Evolutionary conservation across 1,140 invertebrate genomes (phyloP).

Genomic region (Hydropsyche tenuis): DNA sequence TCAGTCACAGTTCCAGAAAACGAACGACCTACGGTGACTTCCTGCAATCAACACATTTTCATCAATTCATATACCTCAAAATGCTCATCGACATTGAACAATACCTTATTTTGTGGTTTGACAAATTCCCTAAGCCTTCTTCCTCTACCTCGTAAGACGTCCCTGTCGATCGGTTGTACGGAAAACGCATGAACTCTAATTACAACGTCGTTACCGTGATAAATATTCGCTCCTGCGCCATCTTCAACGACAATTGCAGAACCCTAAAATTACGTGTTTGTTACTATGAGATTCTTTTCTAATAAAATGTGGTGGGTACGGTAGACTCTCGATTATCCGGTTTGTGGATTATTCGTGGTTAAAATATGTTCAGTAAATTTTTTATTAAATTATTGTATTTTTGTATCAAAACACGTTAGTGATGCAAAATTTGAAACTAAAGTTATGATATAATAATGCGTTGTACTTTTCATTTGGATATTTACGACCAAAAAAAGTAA

Average conservation of each 20-base stretch:
- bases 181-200: constrained; percentile 59
- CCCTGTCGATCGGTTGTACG: constrained; percentile 54
- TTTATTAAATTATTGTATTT: too few relatives aligned
- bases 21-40: constrained; percentile 46
- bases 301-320: too few relatives aligned
- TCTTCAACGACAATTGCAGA: constrained; percentile 45
- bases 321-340: too few relatives aligned
- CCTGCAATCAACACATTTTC: constrained; percentile 28
- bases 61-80: not conserved
- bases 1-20: constrained; percentile 46
- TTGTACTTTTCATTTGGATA: too few relatives aligned
- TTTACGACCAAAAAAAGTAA: too few relatives aligned
- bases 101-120: constrained; percentile 36
- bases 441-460: too few relatives aligned
- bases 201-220: constrained; percentile 53
- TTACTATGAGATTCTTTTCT: too few relatives aligned
- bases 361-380: too few relatives aligned
- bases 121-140: constrained; percentile 51
- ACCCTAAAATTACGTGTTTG: too few relatives aligned
- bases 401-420: too few relatives aligned
- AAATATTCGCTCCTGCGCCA: constrained; percentile 52
- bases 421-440: too few relatives aligned
- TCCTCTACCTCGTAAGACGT: constrained; percentile 55
- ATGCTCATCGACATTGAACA: not conserved
- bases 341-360: too few relatives aligned